Evolutionary conservation across 2,888 invertebrate species (phyloP).

Genomic region (Epirrita christyi): DNA sequence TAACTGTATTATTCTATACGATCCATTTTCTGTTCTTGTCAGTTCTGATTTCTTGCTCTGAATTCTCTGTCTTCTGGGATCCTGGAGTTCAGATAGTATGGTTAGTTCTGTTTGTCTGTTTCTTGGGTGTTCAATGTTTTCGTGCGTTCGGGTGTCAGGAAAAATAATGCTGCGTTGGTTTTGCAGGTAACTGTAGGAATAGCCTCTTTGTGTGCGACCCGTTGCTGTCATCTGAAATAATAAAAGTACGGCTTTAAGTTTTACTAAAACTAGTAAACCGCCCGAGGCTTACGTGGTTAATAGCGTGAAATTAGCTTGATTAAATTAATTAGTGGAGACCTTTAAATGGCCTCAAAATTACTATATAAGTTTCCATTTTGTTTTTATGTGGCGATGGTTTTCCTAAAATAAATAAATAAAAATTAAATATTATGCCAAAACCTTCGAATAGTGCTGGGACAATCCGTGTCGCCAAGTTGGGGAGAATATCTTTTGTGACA

Average conservation of each 20-base stretch:
- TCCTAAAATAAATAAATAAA: too few species aligned
- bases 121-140: conserved; percentile 13
- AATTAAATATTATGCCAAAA: too few species aligned
- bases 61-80: conserved; percentile 25
- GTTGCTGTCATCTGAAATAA: conserved; percentile 33
- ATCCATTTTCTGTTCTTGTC: conserved; percentile 27
- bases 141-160: conserved; percentile 13
- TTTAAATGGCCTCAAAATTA: too few species aligned
- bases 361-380: too few species aligned
- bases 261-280: too few species aligned
- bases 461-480: too few species aligned
- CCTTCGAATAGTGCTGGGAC: too few species aligned
- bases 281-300: too few species aligned
- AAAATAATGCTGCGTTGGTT: conserved; percentile 11
- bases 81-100: conserved; percentile 16
- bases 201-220: conserved; percentile 29
- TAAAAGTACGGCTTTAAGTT: not conserved
- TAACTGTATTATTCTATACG: conserved; percentile 25
- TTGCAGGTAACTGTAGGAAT: conserved; percentile 18
- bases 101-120: conserved; percentile 17
- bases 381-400: too few species aligned
- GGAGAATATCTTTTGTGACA: too few species aligned
- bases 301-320: too few species aligned
- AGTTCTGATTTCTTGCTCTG: conserved; percentile 25
- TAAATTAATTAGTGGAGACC: too few species aligned